Evolutionary conservation across 2,797 vertebrate species (phyloP), one percentile per base, ranked within the genome.

Genomic region (Eurystomus glaucurus): DNA sequence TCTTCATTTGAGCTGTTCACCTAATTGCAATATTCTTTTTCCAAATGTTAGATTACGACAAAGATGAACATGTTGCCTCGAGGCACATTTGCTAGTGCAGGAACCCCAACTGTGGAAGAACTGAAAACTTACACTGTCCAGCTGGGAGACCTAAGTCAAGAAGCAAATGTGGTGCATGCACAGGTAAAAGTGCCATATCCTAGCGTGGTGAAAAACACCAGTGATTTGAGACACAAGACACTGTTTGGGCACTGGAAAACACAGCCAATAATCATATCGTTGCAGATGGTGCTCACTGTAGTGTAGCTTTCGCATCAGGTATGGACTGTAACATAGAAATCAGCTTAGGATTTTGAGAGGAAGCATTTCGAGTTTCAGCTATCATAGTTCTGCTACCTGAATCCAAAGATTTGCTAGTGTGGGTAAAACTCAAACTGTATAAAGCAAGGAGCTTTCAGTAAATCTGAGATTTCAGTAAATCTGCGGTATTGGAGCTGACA

Each of bases 121-220:
- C 97, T 99, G 70, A 98, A 98, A 87, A 96, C 93, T 58, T 98
- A 98, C 16, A 98, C 98, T 64, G 93, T 93, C 54, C 98, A 97
- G 21, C 98, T 99, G 54, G 98, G 98, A 94, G 98, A 98, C 88
- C 97, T 99, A 61, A 97, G 98, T 62, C 98, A 98, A 81, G 97
- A 98, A 80, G 98, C 97, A 39, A 82, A 96, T 3, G 79, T 80
- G 48, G 48, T 96, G 54, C 85, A 96, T 41, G 85, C 94, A 75
- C 98, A 98, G 99, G 99, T 99, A 97, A 71, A 82, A 77, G 33
- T 25, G 46, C 6, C 29, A 9, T 23, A 5, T 39, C 19, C 17
- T 26, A 14, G 45, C 14, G 52, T 11, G 96, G 50, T 35, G 80
- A 82, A 95, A 95, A 65, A 12, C 10, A 39, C 10, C 4, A 26